Base-by-base conservation (phyloP, 2,888 invertebrate genomes). In the Drosophila kokeensis region DNA sequence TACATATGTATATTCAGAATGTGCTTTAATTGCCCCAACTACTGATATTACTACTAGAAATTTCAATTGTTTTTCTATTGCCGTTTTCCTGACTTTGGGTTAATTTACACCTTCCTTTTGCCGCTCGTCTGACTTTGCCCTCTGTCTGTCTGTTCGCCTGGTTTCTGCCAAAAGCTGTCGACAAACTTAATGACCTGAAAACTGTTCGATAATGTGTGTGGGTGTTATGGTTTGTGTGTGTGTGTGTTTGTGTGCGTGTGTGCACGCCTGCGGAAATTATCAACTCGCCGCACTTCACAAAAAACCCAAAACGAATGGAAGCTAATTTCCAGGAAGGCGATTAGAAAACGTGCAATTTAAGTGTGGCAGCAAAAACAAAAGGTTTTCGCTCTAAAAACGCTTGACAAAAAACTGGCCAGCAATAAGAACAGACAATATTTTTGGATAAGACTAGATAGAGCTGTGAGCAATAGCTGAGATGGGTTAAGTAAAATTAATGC, bases 101-200 rank as follows among this genome's bases (percentile, higher is more conserved):
- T 77, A 81, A 74, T 81, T 81, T 69, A 67, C 76, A 78, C 86
- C 75, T 84, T 69, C 59, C 34, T 42, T 57, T 34, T 18, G 49
- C 40, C 27, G 18, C 13, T 36, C 58, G 53, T 53, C 40, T 53
- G 38, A 36, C 58, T 75, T 63, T 50, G 49, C 52, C 24, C 30
- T 13, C 27, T 69, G 69, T 36, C 63, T 59, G 63, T 60, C 60
- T 52, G 50, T 55, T 30, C 36, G 53, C 48, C 63, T 61, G 65
- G 52, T 50, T 65, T 24, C 65, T 72, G 76, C 67, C 79, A 72
- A 63, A 74, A 76, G 76, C 73, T 79, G 87, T 79, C 81, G 87
- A 81, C 87, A 90, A 91, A 92, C 92, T 92, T 92, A 92, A 92
- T 92, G 92, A 92, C 92, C 92, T 86, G 92, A 92, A 92, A 92